Evolutionary conservation across 2,113 vertebrate genomes (phyloP).

Genomic region (Sebastes schlegelii): DNA sequence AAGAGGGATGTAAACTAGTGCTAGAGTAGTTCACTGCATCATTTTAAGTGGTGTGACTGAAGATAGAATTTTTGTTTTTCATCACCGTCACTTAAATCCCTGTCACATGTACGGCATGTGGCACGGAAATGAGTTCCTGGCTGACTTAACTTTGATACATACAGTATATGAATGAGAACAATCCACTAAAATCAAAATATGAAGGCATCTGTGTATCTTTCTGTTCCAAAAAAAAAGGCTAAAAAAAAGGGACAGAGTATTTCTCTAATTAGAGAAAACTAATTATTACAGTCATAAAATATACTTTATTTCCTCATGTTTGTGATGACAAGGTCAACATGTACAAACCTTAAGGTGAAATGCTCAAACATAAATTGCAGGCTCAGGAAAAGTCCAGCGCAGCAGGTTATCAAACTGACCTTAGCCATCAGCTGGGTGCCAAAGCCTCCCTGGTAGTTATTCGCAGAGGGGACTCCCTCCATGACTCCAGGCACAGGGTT

Average conservation of each 20-base stretch:
- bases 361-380: neutral
- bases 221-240: neutral
- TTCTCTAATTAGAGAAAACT: neutral
- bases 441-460: conserved; percentile 98
- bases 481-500: conserved; percentile 99
- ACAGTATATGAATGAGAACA: neutral
- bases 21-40: conserved; percentile 6
- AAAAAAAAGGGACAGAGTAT: neutral
- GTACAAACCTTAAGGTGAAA: neutral
- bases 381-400: neutral
- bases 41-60: conserved; percentile 31
- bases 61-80: neutral
- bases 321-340: neutral
- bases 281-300: neutral
- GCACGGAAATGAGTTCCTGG: neutral
- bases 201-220: neutral
- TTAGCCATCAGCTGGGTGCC: conserved; percentile 97
- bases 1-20: conserved; percentile 23
- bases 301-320: neutral
- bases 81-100: neutral
- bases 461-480: conserved; percentile 97
- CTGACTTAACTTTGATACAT: neutral
- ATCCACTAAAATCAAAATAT: neutral
- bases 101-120: neutral
- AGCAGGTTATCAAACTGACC: conserved; percentile 76